These are phyloP conservation scores for Limonius californicus DNA, from an alignment of 1,140 invertebrate genomes.

Conservation along the genomic window DNA sequence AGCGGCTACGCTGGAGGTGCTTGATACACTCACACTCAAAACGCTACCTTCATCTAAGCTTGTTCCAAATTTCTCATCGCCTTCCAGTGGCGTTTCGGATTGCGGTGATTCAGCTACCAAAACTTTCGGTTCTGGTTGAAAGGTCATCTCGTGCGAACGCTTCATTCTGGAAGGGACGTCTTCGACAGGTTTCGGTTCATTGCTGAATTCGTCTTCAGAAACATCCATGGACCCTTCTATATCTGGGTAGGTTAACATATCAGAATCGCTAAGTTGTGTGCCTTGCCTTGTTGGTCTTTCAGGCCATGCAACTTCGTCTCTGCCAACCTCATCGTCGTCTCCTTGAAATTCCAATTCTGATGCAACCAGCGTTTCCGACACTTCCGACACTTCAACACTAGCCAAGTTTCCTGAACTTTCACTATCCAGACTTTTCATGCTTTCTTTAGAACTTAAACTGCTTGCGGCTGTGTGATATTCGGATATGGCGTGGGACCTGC, in stretches of 20 bases:
- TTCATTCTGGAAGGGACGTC: conserved; percentile 69
- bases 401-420: conserved; percentile 83
- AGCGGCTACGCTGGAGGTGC: conserved; percentile 51
- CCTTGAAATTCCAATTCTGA: conserved; percentile 59
- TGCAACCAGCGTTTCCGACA: conserved; percentile 84
- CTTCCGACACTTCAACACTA: conserved; percentile 83
- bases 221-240: conserved; percentile 44
- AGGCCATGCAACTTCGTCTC: not conserved
- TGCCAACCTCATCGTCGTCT: conserved; percentile 24
- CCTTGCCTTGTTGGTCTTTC: conserved; percentile 24
- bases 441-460: conserved; percentile 79
- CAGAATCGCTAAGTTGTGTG: conserved; percentile 36
- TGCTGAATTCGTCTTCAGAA: conserved; percentile 49
- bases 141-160: conserved; percentile 84
- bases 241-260: conserved; percentile 26
- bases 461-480: conserved; percentile 83
- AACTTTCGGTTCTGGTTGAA: conserved; percentile 63
- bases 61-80: conserved; percentile 51
- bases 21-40: conserved; percentile 54
- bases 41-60: conserved; percentile 57
- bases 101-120: conserved; percentile 43
- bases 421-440: conserved; percentile 84
- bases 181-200: conserved; percentile 30
- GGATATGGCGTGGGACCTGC: conserved; percentile 63
- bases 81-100: conserved; percentile 27